Conservation (phyloP, 2,113 vertebrate genomes). For the Eleginops maclovinus region DNA sequence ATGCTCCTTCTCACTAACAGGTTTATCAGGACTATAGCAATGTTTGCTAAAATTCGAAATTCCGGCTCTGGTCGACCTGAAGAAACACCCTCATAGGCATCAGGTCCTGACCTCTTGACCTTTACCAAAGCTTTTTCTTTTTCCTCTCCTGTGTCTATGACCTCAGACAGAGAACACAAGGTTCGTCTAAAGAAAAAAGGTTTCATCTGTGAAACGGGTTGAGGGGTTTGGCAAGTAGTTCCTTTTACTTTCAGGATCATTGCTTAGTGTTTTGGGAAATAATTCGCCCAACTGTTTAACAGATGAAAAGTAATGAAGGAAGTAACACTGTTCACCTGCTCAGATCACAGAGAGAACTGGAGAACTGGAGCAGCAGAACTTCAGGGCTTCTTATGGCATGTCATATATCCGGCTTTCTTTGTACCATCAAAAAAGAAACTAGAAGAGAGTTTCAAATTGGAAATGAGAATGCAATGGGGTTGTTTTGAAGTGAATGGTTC, state of each 20-base stretch:
- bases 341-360: too few relatives aligned
- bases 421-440: conserved; percentile 25
- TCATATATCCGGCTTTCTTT: neutral
- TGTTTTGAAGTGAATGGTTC: neutral
- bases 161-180: too few relatives aligned
- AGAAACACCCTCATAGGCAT: neutral
- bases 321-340: too few relatives aligned
- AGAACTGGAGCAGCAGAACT: too few relatives aligned
- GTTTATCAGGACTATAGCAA: conserved; percentile 36
- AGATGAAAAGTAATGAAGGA: too few relatives aligned
- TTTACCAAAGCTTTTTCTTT: neutral
- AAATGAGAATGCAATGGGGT: neutral
- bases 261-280: too few relatives aligned
- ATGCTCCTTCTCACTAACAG: conserved; percentile 26
- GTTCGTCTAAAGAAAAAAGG: too few relatives aligned
- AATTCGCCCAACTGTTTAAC: too few relatives aligned
- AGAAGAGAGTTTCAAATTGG: neutral
- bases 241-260: too few relatives aligned
- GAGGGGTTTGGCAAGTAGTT: too few relatives aligned
- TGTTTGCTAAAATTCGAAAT: neutral
- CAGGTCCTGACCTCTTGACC: neutral
- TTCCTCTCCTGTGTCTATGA: too few relatives aligned
- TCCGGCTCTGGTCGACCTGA: neutral
- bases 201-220: too few relatives aligned
- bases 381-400: neutral